Conservation (phyloP, 2,113 vertebrate species). For the Leucopsar rothschildi region DNA sequence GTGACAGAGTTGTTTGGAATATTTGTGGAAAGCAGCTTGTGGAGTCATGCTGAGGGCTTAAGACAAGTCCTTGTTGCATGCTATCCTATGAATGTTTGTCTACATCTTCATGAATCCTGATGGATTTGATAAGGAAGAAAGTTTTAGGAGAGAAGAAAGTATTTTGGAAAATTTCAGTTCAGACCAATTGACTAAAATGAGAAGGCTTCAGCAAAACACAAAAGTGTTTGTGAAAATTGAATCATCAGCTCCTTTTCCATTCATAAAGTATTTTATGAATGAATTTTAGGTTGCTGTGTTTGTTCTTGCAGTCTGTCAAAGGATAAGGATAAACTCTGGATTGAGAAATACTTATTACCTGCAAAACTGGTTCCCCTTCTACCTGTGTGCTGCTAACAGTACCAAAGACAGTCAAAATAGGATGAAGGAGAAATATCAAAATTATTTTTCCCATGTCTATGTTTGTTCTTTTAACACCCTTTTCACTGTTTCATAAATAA, state of each 20-base stretch:
- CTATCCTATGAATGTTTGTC: background rate
- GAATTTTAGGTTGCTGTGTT: background rate
- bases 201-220: background rate
- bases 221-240: rapidly evolving
- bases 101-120: background rate
- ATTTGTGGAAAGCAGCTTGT: background rate
- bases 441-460: background rate
- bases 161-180: background rate
- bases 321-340: background rate
- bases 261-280: background rate
- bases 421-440: background rate
- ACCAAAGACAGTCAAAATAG: background rate
- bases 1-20: background rate
- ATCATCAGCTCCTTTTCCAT: background rate
- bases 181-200: background rate
- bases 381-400: background rate
- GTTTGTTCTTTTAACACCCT: background rate
- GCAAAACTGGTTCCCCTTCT: background rate
- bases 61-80: background rate
- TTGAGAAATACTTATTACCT: background rate
- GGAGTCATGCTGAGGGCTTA: background rate
- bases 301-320: background rate
- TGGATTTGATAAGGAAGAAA: background rate
- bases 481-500: background rate
- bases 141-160: background rate